Conservation (phyloP, 2,888 invertebrate species). For the Drosophila cyrtoloma region DNA sequence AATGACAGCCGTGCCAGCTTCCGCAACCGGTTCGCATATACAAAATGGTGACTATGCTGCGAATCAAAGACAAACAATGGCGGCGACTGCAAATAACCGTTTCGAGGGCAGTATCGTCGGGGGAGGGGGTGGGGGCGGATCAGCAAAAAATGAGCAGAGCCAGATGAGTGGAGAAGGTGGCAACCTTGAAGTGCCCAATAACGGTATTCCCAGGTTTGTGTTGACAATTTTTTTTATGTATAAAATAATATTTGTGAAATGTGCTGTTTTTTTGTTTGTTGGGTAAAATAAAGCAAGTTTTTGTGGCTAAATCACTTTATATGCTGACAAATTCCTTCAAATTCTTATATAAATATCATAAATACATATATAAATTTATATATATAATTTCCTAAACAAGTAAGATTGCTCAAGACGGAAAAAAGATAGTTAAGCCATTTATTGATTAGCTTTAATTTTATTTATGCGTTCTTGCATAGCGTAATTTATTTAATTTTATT, state of each 20-base stretch:
- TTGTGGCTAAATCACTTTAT: neutral
- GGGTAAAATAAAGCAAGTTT: neutral
- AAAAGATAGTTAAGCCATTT: neutral
- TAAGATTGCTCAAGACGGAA: neutral
- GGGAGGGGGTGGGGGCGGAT: constrained; percentile 46
- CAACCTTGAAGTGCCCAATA: constrained; percentile 83
- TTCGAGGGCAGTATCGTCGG: constrained; percentile 81
- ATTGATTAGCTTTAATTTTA: neutral
- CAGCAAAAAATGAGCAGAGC: constrained; percentile 50
- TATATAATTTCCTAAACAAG: neutral
- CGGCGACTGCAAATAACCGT: constrained; percentile 48
- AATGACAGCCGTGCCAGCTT: constrained; percentile 11
- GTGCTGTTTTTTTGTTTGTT: neutral
- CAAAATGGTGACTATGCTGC: constrained; percentile 85
- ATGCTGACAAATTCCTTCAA: neutral
- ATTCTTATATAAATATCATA: neutral
- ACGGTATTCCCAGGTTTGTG: constrained; percentile 82
- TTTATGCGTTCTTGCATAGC: neutral
- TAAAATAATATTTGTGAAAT: neutral
- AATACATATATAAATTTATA: neutral
- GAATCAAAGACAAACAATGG: constrained; percentile 61
- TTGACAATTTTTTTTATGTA: neutral
- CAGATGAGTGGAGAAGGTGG: constrained; percentile 74
- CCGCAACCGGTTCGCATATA: constrained; percentile 70
- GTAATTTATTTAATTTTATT: neutral